A percentile compares a stretch with the other conserved stretches of the same genome.
Conservation (phyloP, 2,888 invertebrate species). For the Eueremaeus valkanovi region DNA sequence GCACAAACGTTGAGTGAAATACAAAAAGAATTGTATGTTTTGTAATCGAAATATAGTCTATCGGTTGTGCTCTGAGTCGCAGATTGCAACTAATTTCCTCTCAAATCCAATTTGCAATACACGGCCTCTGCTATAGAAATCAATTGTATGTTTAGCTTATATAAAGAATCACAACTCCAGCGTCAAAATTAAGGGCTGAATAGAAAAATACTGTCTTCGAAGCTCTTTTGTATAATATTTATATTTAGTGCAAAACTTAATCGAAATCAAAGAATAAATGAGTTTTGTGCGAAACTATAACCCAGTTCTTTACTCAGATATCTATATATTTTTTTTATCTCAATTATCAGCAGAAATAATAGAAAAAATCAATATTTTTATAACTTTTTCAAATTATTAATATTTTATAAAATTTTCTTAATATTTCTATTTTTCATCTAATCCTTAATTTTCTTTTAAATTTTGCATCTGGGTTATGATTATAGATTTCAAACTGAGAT, state of each 20-base stretch:
- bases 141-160: background rate
- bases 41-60: background rate
- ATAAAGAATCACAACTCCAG: background rate
- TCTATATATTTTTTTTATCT: too few relatives aligned
- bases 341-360: too few relatives aligned
- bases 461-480: too few relatives aligned
- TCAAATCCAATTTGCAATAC: slow-evolving; percentile 29
- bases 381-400: too few relatives aligned
- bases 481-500: too few relatives aligned
- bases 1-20: background rate
- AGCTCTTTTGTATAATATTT: background rate
- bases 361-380: too few relatives aligned
- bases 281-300: background rate
- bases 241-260: background rate
- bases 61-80: background rate
- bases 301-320: background rate
- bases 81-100: slow-evolving; percentile 10
- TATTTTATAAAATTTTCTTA: too few relatives aligned
- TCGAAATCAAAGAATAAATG: background rate
- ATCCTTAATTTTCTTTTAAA: too few relatives aligned
- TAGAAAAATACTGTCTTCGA: background rate
- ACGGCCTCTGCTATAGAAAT: background rate
- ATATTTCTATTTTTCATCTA: too few relatives aligned
- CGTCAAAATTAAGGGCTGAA: background rate
- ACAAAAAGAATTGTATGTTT: background rate